Evolutionary conservation across 2,113 vertebrate species (phyloP).

Genomic region (Cromileptes altivelis): DNA sequence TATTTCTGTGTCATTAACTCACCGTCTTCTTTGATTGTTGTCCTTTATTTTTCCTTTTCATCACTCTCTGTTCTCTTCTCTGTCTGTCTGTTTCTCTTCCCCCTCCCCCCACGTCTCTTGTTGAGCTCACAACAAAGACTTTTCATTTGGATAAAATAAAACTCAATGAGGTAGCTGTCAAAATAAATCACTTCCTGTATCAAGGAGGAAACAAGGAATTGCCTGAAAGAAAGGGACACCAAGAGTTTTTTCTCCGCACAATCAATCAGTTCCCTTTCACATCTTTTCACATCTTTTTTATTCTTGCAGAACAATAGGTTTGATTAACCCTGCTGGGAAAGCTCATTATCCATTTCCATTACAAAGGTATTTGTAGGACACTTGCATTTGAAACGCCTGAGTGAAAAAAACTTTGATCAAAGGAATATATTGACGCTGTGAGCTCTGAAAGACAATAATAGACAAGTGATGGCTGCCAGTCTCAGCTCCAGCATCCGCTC

Average conservation of each 20-base stretch:
- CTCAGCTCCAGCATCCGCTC: slow-evolving; percentile 14
- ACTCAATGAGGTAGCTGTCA: slow-evolving; percentile 78
- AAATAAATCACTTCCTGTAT: slow-evolving; percentile 78
- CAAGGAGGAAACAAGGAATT: slow-evolving; percentile 57
- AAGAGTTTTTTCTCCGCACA: slow-evolving; percentile 30
- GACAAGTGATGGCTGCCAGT: slow-evolving; percentile 44
- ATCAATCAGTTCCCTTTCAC: slow-evolving; percentile 73
- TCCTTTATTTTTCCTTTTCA: not conserved
- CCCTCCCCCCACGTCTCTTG: slow-evolving; percentile 10
- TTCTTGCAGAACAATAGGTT: slow-evolving; percentile 65
- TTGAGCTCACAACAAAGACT: slow-evolving; percentile 61
- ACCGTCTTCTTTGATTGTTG: slow-evolving; percentile 31
- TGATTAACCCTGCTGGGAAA: slow-evolving; percentile 73
- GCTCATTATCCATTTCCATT: slow-evolving; percentile 77
- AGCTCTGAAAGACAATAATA: slow-evolving; percentile 15
- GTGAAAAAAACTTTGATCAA: slow-evolving; percentile 45
- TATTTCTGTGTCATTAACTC: slow-evolving; percentile 18
- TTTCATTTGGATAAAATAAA: slow-evolving; percentile 73
- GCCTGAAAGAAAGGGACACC: slow-evolving; percentile 51
- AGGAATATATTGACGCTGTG: slow-evolving; percentile 49
- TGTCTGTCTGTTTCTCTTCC: not conserved
- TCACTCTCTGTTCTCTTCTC: not conserved
- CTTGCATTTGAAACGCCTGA: slow-evolving; percentile 47
- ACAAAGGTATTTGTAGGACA: slow-evolving; percentile 68
- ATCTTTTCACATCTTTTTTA: slow-evolving; percentile 57